Evolutionary conservation across 2,797 vertebrate genomes (phyloP), one percentile per base, ranked within the genome.

Genomic region (Basileuterus tristriatus): DNA sequence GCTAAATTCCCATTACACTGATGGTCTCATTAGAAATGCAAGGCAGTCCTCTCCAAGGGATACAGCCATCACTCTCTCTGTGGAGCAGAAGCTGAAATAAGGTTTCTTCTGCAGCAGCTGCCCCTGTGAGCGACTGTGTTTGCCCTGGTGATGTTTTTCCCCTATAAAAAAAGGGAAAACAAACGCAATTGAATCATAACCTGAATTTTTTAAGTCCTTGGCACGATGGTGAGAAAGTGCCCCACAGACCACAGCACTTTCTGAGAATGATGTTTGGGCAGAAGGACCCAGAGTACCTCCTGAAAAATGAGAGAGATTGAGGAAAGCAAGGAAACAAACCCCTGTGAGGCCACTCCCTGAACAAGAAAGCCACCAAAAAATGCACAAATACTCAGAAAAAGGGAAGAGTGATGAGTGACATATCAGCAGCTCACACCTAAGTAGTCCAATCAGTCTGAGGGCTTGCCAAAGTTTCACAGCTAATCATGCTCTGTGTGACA

Each of bases 1-100:
- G 84, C 77, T 93, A 92, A 96, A 96, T 83, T 91, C 90, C 88
- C 70, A 90, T 94, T 83, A 86, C 34, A 2, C 52, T 71, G 88
- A 67, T 2, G 8, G 63, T 65, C 88, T 93, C 58, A 83, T 96
- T 81, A 94, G 93, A 83, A 94, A 95, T 83, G 78, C 90, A 92
- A 87, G 93, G 80, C 85, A 84, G 52, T 44, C 70, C 59, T 70
- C 67, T 63, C 56, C 0, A 5, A 83, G 56, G 43, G 87, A 92
- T 75, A 37, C 39, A 72, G 76, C 47, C 72, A 85, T 90, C 62
- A 72, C 30, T 87, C 83, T 91, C 68, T 78, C n/a, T 36, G 26
- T 34, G 0, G 9, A 95, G 63, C 22, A 88, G 89, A 85, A 92
- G 53, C 2, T 89, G 69, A 85, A 96, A 85, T 64, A 79, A 87